Base-by-base conservation (phyloP, 2,797 vertebrate species). In the Caiman crocodilus region DNA sequence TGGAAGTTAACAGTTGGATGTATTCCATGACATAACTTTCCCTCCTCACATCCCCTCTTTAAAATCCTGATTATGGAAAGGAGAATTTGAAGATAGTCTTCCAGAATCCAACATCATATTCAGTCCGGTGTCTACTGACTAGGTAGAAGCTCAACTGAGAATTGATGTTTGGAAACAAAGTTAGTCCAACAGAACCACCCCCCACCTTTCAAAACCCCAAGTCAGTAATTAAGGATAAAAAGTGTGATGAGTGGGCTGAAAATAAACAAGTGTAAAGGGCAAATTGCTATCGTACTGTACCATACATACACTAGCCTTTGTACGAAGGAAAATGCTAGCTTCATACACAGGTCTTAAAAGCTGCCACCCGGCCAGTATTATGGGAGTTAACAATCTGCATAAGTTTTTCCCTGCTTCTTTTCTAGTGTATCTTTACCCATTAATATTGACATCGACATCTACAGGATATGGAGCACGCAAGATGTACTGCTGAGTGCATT, bases 141-240 rank as follows among this genome's bases (percentile, higher is more conserved):
- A 16, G 14, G 25, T 83, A 13, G 35, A 17, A 83, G 76, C 67
- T 85, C 9, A 73, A 75, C 87, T 84, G 21, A 65, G 21, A 88
- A 71, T 3, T 14, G 60, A 32, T 71, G 63, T 73, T 86, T 58
- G 67, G 87, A 86, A 21, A 26, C 69, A 86, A 84, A 86, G 65
- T 59, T 75, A 88, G 0, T 0, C 18, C 69, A 83, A 7, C 59
- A 57, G 76, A 75, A 91, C 42, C 9, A 10, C 42, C 42, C 9
- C 10, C 42, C 10, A 10, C 42, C 42, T 10, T 50, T 50, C 42
- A 42, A 78, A 89, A 82, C 71, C 23, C 15, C 82, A 79, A 21
- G 74, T 90, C 79, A 76, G 85, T 75, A 88, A 75, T 56, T 30
- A 83, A 82, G 25, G 65, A 86, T 57, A 90, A 92, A 90, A 92